Evolutionary conservation across 2,888 invertebrate genomes (phyloP).

Genomic region (Lasioglossum figueresi): DNA sequence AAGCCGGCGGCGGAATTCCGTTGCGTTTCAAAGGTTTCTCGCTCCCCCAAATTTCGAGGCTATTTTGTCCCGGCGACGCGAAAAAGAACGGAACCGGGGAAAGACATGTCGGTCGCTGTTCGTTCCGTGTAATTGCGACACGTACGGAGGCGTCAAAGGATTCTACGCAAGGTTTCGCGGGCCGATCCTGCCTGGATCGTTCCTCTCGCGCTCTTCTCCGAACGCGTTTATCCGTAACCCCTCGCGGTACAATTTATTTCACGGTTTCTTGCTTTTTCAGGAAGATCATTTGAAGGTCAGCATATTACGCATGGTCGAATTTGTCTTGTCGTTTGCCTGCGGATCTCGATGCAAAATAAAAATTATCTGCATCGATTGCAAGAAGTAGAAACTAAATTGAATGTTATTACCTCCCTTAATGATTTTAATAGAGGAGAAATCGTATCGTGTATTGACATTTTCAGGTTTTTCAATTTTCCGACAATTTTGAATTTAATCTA

Average conservation of each 20-base stretch:
- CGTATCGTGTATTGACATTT: no score
- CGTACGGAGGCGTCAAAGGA: constrained; percentile 56
- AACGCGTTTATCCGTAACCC: constrained; percentile 26
- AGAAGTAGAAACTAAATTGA: no score
- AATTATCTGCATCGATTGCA: no score
- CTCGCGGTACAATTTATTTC: neutral
- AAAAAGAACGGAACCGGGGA: neutral
- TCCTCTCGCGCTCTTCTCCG: constrained; percentile 10
- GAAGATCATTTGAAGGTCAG: no score
- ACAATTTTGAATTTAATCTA: no score
- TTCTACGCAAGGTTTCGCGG: constrained; percentile 35
- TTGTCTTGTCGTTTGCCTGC: no score
- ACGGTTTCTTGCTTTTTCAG: neutral
- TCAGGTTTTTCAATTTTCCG: no score
- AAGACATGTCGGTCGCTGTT: constrained; percentile 37
- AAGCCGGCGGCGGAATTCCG: constrained; percentile 49
- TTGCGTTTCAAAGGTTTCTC: constrained; percentile 49
- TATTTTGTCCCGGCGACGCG: constrained; percentile 40
- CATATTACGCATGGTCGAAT: no score
- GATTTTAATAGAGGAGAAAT: no score
- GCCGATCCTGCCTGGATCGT: constrained; percentile 28
- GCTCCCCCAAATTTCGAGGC: constrained; percentile 46
- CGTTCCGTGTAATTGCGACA: constrained; percentile 62
- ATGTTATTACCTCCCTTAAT: no score
- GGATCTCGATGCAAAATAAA: no score